phyloP scores from a whole-genome alignment of 2,113 vertebrate species.

The Pterocles orientalis region DNA sequence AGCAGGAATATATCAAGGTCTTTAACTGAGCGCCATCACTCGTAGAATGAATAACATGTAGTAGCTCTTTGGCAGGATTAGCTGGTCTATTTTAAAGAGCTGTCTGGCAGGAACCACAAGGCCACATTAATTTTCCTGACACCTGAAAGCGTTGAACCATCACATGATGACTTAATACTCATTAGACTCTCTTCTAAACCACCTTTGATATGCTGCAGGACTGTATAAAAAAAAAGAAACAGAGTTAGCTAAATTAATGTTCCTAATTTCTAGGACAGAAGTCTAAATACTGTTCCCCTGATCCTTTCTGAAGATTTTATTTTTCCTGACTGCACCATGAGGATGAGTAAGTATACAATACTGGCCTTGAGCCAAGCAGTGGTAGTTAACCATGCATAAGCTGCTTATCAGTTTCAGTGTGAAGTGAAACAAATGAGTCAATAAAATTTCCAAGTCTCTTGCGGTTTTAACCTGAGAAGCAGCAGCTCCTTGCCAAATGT shows the following conservation, averaged over 20 bases:
- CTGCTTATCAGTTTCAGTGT: neutral
- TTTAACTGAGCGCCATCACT: neutral
- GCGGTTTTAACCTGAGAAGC: neutral
- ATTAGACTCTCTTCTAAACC: neutral
- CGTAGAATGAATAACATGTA: neutral
- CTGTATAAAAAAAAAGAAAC: neutral
- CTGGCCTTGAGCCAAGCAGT: neutral
- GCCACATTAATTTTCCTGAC: neutral
- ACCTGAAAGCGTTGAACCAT: neutral
- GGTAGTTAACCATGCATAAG: neutral
- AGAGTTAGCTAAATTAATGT: neutral
- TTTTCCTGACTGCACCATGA: neutral
- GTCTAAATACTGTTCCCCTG: neutral
- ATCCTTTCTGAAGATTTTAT: neutral
- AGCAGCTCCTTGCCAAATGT: neutral
- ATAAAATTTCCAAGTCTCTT: neutral
- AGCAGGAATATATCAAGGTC: neutral
- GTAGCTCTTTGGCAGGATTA: neutral
- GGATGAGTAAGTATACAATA: accelerated
- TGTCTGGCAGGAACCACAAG: neutral
- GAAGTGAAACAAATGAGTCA: neutral
- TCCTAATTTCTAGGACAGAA: neutral
- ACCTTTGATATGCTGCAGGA: neutral
- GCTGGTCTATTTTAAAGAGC: neutral
- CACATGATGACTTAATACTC: neutral